Conservation (phyloP, 1,140 invertebrate species). For the Spodoptera frugiperda region DNA sequence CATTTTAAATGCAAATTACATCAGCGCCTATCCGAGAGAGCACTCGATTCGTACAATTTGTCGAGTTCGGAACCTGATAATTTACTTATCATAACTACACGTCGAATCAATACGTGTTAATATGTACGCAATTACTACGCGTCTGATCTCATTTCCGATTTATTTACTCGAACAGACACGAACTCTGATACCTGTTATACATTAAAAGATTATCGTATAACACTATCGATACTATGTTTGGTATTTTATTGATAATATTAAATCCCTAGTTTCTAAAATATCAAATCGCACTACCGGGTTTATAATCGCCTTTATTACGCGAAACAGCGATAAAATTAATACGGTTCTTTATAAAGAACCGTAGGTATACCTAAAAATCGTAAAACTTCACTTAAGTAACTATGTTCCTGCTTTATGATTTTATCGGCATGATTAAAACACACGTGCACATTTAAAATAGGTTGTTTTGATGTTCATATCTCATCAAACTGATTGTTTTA, state of each 20-base stretch:
- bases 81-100: conserved; percentile 1
- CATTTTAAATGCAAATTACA: conserved; percentile 22
- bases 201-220: no score
- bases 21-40: not conserved
- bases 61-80: not conserved
- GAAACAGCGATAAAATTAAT: conserved; percentile 22
- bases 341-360: not conserved
- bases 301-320: not conserved
- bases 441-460: not conserved
- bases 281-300: conserved; percentile 14
- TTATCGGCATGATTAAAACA: not conserved
- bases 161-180: conserved; percentile 1
- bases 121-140: conserved; percentile 15
- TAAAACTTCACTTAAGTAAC: not conserved
- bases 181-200: not conserved
- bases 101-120: conserved; percentile 10
- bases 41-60: not conserved
- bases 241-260: not conserved
- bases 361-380: not conserved
- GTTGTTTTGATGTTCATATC: not conserved
- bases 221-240: not conserved
- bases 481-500: no score
- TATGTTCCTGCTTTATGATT: not conserved
- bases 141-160: conserved; percentile 15
- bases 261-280: not conserved